Conservation (phyloP, 2,888 invertebrate species). For the Andrena chrysosceles region DNA sequence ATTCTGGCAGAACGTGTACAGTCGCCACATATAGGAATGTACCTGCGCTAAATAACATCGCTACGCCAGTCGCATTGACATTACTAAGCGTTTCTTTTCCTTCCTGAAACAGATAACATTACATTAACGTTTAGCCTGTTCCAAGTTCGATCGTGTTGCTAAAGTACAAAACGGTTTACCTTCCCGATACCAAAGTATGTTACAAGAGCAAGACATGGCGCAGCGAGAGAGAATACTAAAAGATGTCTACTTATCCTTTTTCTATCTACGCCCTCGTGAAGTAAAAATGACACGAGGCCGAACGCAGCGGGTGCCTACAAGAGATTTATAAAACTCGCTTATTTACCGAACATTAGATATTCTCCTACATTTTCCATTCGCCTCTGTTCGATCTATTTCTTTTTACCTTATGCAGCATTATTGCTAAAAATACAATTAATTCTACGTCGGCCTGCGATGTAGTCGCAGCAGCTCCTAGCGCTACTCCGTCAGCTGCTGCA, state of each 20-base stretch:
- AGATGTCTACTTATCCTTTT: conserved; percentile 95
- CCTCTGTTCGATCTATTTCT: background rate
- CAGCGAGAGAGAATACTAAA: conserved; percentile 95
- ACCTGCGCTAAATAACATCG: conserved; percentile 99
- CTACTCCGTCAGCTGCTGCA: conserved; percentile 99
- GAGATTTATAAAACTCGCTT: background rate
- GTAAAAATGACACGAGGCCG: conserved; percentile 98
- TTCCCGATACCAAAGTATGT: conserved; percentile 97
- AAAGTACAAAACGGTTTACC: conserved; percentile 80
- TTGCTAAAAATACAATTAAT: conserved; percentile 98
- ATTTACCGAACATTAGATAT: background rate
- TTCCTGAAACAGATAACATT: conserved; percentile 87
- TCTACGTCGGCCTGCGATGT: conserved; percentile 98
- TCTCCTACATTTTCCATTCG: background rate
- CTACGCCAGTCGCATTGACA: conserved; percentile 97
- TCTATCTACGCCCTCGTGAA: conserved; percentile 97
- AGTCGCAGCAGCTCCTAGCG: conserved; percentile 98
- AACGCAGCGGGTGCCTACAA: conserved; percentile 97
- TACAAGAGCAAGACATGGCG: conserved; percentile 94
- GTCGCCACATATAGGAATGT: conserved; percentile 99
- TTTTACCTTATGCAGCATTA: conserved; percentile 97
- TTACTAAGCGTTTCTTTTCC: conserved; percentile 96
- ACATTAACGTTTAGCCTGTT: background rate
- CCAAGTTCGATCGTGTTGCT: too few species aligned
- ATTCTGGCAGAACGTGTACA: conserved; percentile 98